Percentiles rank a stretch among this genome's conserved stretches.
Evolutionary conservation across 2,797 vertebrate species (phyloP).

Genomic region (Falco concolor): DNA sequence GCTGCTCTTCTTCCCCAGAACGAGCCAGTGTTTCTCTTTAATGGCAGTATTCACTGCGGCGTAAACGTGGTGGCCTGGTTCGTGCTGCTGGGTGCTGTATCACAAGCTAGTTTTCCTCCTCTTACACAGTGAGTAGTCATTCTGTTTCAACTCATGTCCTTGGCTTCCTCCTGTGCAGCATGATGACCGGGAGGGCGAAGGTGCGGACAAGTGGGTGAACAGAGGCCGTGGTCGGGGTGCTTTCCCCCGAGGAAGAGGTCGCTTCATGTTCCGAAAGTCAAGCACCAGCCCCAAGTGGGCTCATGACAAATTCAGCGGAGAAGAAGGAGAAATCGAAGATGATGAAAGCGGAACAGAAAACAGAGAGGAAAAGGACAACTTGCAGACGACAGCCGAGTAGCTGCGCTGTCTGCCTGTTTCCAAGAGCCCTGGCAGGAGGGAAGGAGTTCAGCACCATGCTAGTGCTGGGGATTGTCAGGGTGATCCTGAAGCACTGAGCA

Average conservation of each 20-base stretch:
- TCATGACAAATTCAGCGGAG: constrained; percentile 88
- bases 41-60: background rate
- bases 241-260: constrained; percentile 81
- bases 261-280: constrained; percentile 91
- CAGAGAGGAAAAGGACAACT: constrained; percentile 77
- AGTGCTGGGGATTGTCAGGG: constrained; percentile 34
- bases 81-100: background rate
- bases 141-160: background rate
- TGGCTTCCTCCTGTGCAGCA: constrained; percentile 75
- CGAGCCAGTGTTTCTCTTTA: background rate
- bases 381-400: constrained; percentile 75
- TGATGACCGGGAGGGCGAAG: constrained; percentile 85
- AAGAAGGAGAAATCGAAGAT: constrained; percentile 81
- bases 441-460: background rate
- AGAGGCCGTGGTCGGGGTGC: constrained; percentile 82
- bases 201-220: constrained; percentile 80
- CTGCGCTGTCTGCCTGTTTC: background rate
- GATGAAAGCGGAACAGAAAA: constrained; percentile 82
- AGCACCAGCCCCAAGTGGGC: constrained; percentile 88
- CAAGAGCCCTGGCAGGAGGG: constrained; percentile 28
- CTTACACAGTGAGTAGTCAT: accelerated
- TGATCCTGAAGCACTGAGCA: constrained; percentile 12
- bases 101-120: background rate
- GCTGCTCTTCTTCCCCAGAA: background rate
- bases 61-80: accelerated